Percentiles rank a stretch among this genome's conserved stretches.
phyloP scores from a whole-genome alignment of 2,113 vertebrate genomes.

The Syngnathus typhle region DNA sequence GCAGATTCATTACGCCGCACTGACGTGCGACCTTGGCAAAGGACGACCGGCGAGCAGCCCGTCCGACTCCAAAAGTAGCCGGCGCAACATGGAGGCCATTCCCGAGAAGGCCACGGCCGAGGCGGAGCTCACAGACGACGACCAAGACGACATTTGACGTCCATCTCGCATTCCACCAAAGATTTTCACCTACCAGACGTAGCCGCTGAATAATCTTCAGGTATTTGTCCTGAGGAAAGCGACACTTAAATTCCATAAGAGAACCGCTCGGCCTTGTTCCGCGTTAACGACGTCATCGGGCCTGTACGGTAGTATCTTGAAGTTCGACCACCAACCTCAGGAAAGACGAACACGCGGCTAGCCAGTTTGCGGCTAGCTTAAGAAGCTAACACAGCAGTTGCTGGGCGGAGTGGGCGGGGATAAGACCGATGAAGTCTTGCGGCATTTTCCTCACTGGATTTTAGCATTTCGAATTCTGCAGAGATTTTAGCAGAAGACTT shows the following conservation, averaged over 20 bases:
- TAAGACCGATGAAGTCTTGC: no score
- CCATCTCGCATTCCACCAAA: not conserved
- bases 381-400: not conserved
- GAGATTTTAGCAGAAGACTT: not conserved
- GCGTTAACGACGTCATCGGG: not conserved
- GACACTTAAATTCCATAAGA: not conserved
- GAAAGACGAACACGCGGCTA: not conserved
- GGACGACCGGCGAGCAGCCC: constrained; percentile 55
- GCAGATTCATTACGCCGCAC: constrained; percentile 89
- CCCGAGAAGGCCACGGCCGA: constrained; percentile 75
- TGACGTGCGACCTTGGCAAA: constrained; percentile 85
- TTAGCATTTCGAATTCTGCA: no score
- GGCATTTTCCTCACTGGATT: no score
- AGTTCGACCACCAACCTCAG: not conserved
- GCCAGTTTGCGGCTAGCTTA: not conserved
- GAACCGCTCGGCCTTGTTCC: not conserved
- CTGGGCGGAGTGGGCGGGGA: not conserved
- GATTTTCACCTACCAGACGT: not conserved
- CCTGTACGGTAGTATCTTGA: not conserved
- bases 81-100: constrained; percentile 82
- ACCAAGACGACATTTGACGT: constrained; percentile 65
- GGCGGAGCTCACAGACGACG: constrained; percentile 78
- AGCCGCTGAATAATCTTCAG: not conserved
- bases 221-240: not conserved
- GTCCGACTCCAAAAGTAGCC: constrained; percentile 61